Conservation (phyloP, 2,113 vertebrate genomes). For the Prionailurus bengalensis region DNA sequence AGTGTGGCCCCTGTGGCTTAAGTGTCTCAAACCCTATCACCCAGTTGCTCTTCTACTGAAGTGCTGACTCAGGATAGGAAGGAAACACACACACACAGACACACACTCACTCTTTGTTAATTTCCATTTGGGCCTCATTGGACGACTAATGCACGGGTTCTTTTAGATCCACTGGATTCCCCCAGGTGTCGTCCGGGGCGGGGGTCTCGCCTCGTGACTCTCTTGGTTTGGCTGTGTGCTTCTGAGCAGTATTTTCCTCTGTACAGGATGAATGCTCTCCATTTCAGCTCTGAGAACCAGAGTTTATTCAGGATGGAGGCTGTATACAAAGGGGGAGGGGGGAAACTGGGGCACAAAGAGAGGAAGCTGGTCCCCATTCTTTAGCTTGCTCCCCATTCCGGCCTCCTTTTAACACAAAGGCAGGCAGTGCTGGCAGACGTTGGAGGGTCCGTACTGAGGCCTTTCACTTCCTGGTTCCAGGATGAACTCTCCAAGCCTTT, state of each 20-base stretch:
- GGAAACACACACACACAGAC: background rate
- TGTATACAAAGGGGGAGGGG: background rate
- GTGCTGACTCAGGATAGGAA: background rate
- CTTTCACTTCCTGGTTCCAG: background rate
- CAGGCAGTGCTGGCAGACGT: background rate
- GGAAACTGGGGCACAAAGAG: constrained; percentile 34
- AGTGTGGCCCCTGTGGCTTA: too few relatives aligned
- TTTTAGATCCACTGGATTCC: background rate
- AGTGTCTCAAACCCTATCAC: background rate
- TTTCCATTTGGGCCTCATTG: background rate
- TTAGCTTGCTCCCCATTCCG: background rate
- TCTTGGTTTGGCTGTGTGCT: background rate
- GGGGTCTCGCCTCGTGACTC: background rate
- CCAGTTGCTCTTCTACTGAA: background rate
- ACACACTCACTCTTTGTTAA: background rate
- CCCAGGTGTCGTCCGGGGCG: too few relatives aligned
- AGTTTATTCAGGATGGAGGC: background rate
- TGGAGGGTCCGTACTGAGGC: background rate
- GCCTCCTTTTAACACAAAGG: constrained; percentile 17
- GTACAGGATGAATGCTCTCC: background rate
- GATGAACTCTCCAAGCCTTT: background rate
- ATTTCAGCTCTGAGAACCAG: background rate
- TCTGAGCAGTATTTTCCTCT: background rate
- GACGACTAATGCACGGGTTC: rapidly evolving
- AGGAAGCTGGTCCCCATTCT: constrained; percentile 45